Conservation (phyloP, 1,140 invertebrate genomes). For the Thaumetopoea pityocampa region DNA sequence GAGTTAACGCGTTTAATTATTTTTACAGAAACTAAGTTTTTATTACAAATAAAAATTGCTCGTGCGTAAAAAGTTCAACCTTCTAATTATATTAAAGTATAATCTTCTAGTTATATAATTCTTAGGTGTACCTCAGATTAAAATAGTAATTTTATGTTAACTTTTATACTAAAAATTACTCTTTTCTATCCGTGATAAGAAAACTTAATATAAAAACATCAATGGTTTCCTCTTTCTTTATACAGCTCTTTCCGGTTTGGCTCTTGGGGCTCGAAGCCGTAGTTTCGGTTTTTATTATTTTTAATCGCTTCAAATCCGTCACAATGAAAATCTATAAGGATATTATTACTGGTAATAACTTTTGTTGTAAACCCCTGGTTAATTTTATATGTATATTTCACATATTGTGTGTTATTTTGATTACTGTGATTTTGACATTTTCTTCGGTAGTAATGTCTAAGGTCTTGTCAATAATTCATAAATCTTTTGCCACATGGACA, state of each 20-base stretch:
- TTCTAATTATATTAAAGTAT: no score
- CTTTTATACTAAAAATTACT: conserved; percentile 7
- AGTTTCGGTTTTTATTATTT: conserved; percentile 80
- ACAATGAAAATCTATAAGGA: conserved; percentile 98
- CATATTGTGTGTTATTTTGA: conserved; percentile 24
- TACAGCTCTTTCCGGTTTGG: conserved; percentile 77
- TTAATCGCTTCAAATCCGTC: conserved; percentile 82
- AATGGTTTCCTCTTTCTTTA: conserved; percentile 32
- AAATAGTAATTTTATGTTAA: no score
- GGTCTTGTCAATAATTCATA: conserved; percentile 33
- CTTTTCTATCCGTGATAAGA: neutral
- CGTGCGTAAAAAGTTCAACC: no score
- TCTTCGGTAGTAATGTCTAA: conserved; percentile 26
- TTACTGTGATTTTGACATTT: conserved; percentile 62
- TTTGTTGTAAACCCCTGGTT: conserved; percentile 25
- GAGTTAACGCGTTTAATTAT: no score
- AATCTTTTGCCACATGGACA: conserved; percentile 55
- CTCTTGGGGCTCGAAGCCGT: conserved; percentile 77
- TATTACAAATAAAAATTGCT: no score
- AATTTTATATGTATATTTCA: conserved; percentile 32
- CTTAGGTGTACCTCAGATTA: no score
- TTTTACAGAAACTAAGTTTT: no score
- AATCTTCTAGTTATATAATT: no score
- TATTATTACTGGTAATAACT: conserved; percentile 89
- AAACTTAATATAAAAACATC: conserved; percentile 25